Base-by-base conservation (phyloP, 2,888 invertebrate species). In the Koerneria pararmatus region DNA sequence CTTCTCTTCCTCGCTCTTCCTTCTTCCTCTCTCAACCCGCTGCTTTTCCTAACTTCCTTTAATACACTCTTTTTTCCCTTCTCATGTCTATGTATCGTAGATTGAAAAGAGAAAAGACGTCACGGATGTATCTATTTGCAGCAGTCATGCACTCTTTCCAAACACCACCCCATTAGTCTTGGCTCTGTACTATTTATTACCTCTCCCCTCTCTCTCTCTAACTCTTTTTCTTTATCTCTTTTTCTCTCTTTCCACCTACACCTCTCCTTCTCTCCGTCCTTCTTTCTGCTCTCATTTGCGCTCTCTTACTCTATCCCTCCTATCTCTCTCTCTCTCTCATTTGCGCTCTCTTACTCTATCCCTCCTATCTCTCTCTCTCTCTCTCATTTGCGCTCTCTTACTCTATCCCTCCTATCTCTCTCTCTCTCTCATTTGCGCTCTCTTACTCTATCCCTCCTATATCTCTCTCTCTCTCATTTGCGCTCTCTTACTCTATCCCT, bases 201-300 rank as follows among this genome's bases (percentile, higher is more conserved):
- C 8, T 8, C n/a, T 32, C 53, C 22, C 6, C 27, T 6, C 53
- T 6, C 53, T 51, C 53, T 22, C 29, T 24, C 37, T 8, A 24
- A n/a, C 41, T 22, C 3, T 41, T 29, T 34, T n/a, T 41, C 11
- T 15, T 11, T 11, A n/a, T 15, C n/a, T 11, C n/a, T 11, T 41
- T 41, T 41, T 41, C 46, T 15, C 11, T 41, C n/a, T n/a, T n/a
- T 15, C 11, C 46, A 11, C 57, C 37, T 8, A 6, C 53, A 11
- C 35, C 19, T 35, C 37, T 53, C 62, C n/a, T 27, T 37, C 59
- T 59, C 34, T 35, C 8, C 51, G n/a, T 51, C 62, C 32, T 22
- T 11, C 27, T 51, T 29, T 24, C 41, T 34, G 32, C 34, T 32
- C 24, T n/a, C 34, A 19, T n/a, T 19, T 54, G 5, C 32, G 3